These are phyloP conservation scores for Planococcus citri DNA, from an alignment of 1,140 invertebrate species.

Conservation along the genomic window DNA sequence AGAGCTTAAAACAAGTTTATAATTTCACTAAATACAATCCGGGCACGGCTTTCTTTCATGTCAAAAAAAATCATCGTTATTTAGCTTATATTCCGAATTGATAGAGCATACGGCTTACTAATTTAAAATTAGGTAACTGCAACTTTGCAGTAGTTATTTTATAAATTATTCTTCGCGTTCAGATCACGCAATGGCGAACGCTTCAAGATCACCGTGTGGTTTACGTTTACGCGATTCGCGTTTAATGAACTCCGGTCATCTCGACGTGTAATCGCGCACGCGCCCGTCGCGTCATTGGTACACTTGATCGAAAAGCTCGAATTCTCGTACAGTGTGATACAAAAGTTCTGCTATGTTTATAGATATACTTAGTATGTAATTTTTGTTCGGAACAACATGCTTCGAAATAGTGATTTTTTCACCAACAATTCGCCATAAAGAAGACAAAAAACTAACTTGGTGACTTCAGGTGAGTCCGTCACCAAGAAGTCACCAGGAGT, in stretches of 20 bases:
- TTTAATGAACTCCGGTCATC: neutral
- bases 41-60: neutral
- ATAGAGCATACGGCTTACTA: neutral
- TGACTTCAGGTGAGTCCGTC: too few relatives aligned
- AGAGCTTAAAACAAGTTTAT: neutral
- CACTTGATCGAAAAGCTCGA: neutral
- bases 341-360: too few relatives aligned
- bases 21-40: neutral
- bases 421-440: too few relatives aligned
- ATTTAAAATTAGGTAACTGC: neutral
- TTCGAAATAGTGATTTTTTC: too few relatives aligned
- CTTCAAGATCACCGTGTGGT: neutral
- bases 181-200: neutral
- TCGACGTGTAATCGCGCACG: neutral
- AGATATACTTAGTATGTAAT: too few relatives aligned
- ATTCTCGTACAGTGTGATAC: too few relatives aligned
- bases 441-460: too few relatives aligned
- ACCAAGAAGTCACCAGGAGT: too few relatives aligned
- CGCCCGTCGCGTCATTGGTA: neutral
- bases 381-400: too few relatives aligned
- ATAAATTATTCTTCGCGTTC: neutral
- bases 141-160: neutral
- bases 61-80: neutral
- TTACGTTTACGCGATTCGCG: neutral
- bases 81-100: neutral